Percentiles rank a stretch among this genome's conserved stretches.
These are phyloP conservation scores for Hydrozoanthus gracilis DNA, from an alignment of 92 coral and sea anemone species.

Conservation along the genomic window DNA sequence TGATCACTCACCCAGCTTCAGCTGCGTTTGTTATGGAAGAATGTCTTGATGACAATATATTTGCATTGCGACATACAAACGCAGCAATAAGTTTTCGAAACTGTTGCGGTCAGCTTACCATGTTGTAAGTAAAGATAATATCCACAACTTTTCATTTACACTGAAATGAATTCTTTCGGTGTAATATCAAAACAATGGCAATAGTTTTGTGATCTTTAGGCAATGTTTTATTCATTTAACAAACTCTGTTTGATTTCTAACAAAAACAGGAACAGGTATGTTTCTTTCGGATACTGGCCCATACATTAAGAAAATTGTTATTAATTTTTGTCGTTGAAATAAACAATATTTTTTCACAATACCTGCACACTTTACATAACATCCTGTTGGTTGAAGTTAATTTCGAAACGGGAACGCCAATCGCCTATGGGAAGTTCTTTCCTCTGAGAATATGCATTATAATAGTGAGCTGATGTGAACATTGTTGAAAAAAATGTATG, in stretches of 20 bases:
- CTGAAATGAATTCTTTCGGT: not conserved
- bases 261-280: constrained; percentile 2
- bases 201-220: not conserved
- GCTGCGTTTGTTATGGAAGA: too few relatives aligned
- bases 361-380: not conserved
- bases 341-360: not conserved
- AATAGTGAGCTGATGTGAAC: too few relatives aligned
- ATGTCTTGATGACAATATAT: too few relatives aligned
- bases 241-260: not conserved
- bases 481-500: too few relatives aligned
- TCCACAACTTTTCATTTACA: not conserved
- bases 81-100: too few relatives aligned
- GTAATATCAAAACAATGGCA: not conserved
- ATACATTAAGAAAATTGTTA: not conserved
- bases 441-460: not conserved
- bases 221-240: not conserved
- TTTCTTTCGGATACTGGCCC: constrained; percentile 22
- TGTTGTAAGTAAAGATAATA: not conserved
- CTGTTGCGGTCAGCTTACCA: too few relatives aligned
- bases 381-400: not conserved
- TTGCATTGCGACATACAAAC: too few relatives aligned
- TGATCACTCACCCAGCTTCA: too few relatives aligned
- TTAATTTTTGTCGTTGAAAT: not conserved
- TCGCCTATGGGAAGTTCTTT: not conserved
- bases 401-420: not conserved